Conservation (phyloP, 2,888 invertebrate species). For the Drosophila mayaguana region DNA sequence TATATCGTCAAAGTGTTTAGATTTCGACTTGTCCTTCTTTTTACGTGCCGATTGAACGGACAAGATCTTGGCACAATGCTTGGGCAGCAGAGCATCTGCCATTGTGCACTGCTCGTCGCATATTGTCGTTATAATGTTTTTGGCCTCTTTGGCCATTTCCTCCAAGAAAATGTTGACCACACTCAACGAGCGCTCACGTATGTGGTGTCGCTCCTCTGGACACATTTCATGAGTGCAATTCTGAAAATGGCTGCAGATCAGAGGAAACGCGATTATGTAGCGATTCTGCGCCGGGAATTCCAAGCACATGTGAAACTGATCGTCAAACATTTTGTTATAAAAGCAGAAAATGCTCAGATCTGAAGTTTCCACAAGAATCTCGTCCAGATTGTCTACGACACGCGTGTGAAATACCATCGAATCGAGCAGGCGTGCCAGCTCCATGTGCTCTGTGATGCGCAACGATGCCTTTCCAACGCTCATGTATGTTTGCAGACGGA, state of each 20-base stretch:
- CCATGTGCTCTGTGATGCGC: slow-evolving; percentile 92
- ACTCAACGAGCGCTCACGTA: slow-evolving; percentile 96
- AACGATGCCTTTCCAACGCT: slow-evolving; percentile 93
- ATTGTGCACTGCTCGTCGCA: slow-evolving; percentile 99
- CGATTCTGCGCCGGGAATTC: slow-evolving; percentile 99
- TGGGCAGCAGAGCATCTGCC: slow-evolving; percentile 97
- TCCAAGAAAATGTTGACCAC: slow-evolving; percentile 99
- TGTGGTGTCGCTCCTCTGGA: slow-evolving; percentile 98
- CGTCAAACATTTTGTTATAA: slow-evolving; percentile 98
- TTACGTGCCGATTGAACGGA: slow-evolving; percentile 95
- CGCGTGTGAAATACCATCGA: slow-evolving; percentile 98
- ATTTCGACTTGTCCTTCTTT: slow-evolving; percentile 94
- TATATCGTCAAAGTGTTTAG: slow-evolving; percentile 93
- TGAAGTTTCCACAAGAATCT: slow-evolving; percentile 97
- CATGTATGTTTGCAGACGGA: slow-evolving; percentile 96
- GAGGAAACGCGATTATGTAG: slow-evolving; percentile 98
- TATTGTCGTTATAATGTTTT: slow-evolving; percentile 98
- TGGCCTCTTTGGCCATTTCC: slow-evolving; percentile 99
- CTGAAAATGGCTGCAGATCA: slow-evolving; percentile 99
- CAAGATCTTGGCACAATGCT: slow-evolving; percentile 96
- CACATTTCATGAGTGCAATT: slow-evolving; percentile 99
- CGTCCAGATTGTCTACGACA: slow-evolving; percentile 99
- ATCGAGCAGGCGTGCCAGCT: slow-evolving; percentile 96
- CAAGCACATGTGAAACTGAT: slow-evolving; percentile 99
- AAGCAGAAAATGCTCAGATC: slow-evolving; percentile 99